These are phyloP conservation scores for Achatina immaculata DNA, from an alignment of 1,140 invertebrate species.

Conservation along the genomic window DNA sequence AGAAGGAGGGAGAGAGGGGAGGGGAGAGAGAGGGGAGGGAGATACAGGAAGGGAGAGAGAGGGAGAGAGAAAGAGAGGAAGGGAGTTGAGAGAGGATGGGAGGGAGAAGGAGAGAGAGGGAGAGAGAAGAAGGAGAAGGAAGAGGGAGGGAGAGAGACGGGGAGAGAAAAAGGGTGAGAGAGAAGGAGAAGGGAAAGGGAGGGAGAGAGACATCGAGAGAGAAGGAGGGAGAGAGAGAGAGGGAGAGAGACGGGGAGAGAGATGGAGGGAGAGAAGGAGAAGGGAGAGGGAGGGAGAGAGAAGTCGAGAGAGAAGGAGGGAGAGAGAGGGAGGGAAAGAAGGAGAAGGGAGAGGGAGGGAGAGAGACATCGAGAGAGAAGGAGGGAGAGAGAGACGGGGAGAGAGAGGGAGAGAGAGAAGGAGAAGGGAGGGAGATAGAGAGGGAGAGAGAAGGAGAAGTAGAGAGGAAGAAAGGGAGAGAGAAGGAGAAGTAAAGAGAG, in stretches of 20 bases:
- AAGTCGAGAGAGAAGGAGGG: too few species aligned
- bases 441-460: not conserved
- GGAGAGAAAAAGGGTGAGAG: not conserved
- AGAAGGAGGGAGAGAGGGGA: too few species aligned
- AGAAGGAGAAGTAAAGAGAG: not conserved
- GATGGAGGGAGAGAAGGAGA: too few species aligned
- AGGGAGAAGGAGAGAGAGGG: not conserved
- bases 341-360: not conserved
- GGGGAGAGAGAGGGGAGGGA: too few species aligned
- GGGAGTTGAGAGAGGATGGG: too few species aligned
- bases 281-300: too few species aligned
- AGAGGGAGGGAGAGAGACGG: not conserved
- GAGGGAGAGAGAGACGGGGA: conserved; percentile 1
- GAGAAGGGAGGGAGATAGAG: not conserved
- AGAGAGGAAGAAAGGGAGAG: not conserved
- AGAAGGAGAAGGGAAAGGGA: not conserved
- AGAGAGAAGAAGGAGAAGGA: not conserved
- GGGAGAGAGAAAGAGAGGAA: too few species aligned
- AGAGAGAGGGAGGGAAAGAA: conserved; percentile 29
- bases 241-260: too few species aligned
- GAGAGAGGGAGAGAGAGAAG: conserved; percentile 12
- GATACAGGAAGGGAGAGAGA: too few species aligned
- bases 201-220: too few species aligned
- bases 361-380: too few species aligned
- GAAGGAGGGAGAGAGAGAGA: too few species aligned